Percentiles rank a stretch among this genome's conserved stretches.
Evolutionary conservation across 2,113 vertebrate genomes (phyloP).

Genomic region (Porphyrio hochstetteri): DNA sequence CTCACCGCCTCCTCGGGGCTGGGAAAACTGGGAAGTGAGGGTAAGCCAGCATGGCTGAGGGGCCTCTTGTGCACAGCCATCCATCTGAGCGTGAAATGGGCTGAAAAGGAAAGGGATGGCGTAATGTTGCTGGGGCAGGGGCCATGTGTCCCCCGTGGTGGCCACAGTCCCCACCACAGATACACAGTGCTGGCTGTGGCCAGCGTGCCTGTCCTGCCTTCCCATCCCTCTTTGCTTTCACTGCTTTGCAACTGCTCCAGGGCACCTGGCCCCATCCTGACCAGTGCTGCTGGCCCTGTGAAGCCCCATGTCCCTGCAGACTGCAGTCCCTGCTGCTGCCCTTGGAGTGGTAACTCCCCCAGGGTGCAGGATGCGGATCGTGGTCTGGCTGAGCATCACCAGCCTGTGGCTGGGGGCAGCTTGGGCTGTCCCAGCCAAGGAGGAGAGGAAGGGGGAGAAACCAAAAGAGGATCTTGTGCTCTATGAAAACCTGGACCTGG

Average conservation of each 20-base stretch:
- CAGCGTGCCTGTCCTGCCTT: fast-evolving
- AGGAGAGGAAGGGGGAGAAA: neutral
- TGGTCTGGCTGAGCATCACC: conserved; percentile 32
- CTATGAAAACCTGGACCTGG: conserved; percentile 3
- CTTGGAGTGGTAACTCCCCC: fast-evolving
- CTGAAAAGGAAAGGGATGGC: neutral
- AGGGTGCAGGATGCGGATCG: conserved; percentile 6
- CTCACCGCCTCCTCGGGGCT: neutral
- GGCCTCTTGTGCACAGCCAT: neutral
- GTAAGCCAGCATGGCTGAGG: fast-evolving
- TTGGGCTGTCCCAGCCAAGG: neutral
- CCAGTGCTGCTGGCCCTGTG: neutral
- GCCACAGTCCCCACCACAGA: neutral
- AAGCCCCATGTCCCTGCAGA: neutral
- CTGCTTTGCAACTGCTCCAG: fast-evolving
- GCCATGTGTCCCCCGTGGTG: neutral
- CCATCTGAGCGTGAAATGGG: conserved; percentile 17
- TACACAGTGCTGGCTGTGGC: neutral
- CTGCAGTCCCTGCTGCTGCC: neutral
- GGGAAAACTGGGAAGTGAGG: neutral
- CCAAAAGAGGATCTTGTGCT: neutral
- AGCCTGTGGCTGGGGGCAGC: conserved; percentile 19
- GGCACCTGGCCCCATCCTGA: neutral
- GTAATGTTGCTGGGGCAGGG: neutral
- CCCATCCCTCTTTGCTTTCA: neutral